Evolutionary conservation across 1,140 invertebrate genomes (phyloP).

Genomic region (Vanessa tameamea): DNA sequence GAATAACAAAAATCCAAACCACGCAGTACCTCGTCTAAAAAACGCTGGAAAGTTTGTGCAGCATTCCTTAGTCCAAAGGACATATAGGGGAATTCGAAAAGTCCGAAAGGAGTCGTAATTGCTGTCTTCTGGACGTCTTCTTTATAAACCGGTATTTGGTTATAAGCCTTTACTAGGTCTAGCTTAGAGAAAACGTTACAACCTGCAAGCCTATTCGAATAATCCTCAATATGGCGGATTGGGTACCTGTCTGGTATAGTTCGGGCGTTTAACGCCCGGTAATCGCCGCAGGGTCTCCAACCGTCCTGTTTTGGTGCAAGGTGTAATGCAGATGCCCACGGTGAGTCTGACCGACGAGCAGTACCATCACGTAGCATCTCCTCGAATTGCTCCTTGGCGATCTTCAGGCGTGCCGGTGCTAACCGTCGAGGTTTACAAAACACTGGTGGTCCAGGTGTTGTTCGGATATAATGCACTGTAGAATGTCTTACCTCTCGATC

Average conservation of each 20-base stretch:
- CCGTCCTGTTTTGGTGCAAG: constrained; percentile 53
- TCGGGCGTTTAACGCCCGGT: constrained; percentile 23
- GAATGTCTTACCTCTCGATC: neutral
- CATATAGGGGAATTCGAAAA: constrained; percentile 68
- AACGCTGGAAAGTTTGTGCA: constrained; percentile 74
- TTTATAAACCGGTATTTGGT: constrained; percentile 64
- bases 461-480: constrained; percentile 2
- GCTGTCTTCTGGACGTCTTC: constrained; percentile 63
- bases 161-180: constrained; percentile 77
- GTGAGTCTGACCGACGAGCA: constrained; percentile 58
- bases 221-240: constrained; percentile 50
- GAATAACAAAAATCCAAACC: neutral
- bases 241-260: constrained; percentile 72
- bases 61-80: constrained; percentile 66
- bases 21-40: constrained; percentile 56
- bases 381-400: neutral
- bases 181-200: constrained; percentile 67
- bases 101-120: constrained; percentile 40
- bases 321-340: constrained; percentile 75
- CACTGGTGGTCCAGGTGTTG: constrained; percentile 12
- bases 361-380: constrained; percentile 43
- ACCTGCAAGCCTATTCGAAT: constrained; percentile 11
- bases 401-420: neutral
- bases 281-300: constrained; percentile 55
- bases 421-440: constrained; percentile 4